Evolutionary conservation across 2,113 vertebrate genomes (phyloP), one percentile per base, ranked within the genome.

Genomic region (Cyrtonyx montezumae): DNA sequence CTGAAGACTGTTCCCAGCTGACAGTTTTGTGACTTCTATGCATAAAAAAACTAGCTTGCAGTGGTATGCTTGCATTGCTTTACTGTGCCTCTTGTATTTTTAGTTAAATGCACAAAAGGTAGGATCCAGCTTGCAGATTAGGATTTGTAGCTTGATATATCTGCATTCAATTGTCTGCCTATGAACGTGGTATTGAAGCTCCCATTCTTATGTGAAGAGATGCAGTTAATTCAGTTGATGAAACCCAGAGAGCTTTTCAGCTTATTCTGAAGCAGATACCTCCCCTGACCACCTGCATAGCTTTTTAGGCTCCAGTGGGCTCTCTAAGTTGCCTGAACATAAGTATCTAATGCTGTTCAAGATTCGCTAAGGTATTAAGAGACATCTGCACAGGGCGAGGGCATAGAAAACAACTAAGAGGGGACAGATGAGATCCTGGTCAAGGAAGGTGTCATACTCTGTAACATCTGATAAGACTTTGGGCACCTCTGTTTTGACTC

Each of bases 301-400:
- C 61, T 88, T 45, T 73, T 19, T 21, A 8, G 59, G 37, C 46
- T 80, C 56, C 37, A 4, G 4, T 51, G 37, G 51, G 12, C 7
- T 70, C 37, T 4, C 0, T 7, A 51, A 83, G 32, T 46, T 95
- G 16, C 34, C 32, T 65, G 65, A 58, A 59, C 63, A 30, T 65
- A 9, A 8, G 8, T 66, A 34, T 63, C 40, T 79, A n/a, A 36
- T 62, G 22, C 36, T 73, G 30, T 61, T 83, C 22, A 78, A 63
- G 65, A 30, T 81, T 88, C 67, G 32, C 14, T 80, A 0, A 0
- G 0, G 21, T 67, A 3, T 30, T 4, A 8, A 37, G 63, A 74
- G 42, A 36, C 25, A 34, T 32, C 46, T 91, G 22, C 55, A 48
- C 10, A 46, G 55, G 53, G 30, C 0, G 1, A 85, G 15, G 32